A percentile compares a stretch with the other conserved stretches of the same genome.
These are phyloP conservation scores for Podiceps cristatus DNA, from an alignment of 2,113 vertebrate genomes.

Conservation along the genomic window DNA sequence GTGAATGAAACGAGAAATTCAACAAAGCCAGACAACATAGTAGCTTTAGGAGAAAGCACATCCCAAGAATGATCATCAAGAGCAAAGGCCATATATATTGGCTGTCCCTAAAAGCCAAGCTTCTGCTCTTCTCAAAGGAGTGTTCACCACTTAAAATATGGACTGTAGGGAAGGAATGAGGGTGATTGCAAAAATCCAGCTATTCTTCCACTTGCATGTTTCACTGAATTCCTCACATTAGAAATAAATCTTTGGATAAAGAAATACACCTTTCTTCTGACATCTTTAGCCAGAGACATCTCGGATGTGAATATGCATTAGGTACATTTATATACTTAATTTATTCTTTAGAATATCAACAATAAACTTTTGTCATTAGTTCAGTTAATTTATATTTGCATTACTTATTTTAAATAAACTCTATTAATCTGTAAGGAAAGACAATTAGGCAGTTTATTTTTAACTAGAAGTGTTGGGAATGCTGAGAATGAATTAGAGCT, in stretches of 20 bases:
- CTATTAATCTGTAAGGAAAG: neutral
- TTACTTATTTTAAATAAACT: neutral
- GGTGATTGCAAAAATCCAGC: neutral
- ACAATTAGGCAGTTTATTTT: neutral
- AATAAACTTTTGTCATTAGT: neutral
- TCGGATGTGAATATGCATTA: neutral
- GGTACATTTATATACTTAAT: neutral
- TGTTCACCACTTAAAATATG: neutral
- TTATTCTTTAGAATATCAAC: neutral
- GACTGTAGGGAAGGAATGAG: neutral
- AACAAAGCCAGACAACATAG: neutral
- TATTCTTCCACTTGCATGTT: neutral
- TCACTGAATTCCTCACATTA: neutral
- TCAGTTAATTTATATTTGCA: neutral
- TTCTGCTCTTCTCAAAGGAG: neutral
- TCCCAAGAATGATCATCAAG: neutral
- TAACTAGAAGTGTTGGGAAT: neutral
- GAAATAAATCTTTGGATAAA: neutral
- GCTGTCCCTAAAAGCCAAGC: neutral
- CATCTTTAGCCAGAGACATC: neutral
- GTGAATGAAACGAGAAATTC: neutral
- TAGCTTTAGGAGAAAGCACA: neutral
- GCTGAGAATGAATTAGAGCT: neutral
- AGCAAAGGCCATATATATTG: neutral
- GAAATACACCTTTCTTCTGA: neutral